Percentiles rank a stretch among this genome's conserved stretches.
Evolutionary conservation across 2,888 invertebrate species (phyloP).

Genomic region (Sphaeridia pumilis): DNA sequence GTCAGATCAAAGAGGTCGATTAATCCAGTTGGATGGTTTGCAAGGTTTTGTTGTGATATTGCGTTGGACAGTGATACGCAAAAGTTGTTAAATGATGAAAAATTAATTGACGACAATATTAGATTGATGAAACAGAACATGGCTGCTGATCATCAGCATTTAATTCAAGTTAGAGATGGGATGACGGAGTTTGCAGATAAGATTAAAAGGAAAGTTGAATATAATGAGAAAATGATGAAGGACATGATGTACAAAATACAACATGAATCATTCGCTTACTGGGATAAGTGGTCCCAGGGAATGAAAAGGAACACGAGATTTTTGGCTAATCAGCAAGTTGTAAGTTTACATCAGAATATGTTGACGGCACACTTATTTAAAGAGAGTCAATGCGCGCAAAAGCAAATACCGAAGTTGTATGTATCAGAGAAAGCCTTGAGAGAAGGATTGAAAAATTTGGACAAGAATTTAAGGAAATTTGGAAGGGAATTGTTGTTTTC

Average conservation of each 20-base stretch:
- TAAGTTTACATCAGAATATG: not conserved
- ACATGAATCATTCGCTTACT: too few relatives aligned
- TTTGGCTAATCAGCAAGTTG: not conserved
- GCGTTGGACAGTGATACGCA: not conserved
- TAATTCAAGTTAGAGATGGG: not conserved
- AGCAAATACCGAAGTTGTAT: not conserved
- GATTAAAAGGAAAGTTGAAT: not conserved
- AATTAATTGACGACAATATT: not conserved
- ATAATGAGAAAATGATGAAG: not conserved
- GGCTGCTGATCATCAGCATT: not conserved
- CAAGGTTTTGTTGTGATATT: not conserved
- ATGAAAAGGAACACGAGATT: not conserved
- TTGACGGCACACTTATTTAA: not conserved
- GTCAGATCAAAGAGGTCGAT: not conserved
- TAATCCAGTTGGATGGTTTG: not conserved
- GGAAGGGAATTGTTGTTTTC: not conserved
- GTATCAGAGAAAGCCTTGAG: not conserved
- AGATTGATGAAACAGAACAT: not conserved
- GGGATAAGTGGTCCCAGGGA: not conserved
- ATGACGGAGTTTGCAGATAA: not conserved
- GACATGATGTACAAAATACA: too few relatives aligned
- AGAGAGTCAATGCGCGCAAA: not conserved
- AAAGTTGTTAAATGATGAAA: not conserved
- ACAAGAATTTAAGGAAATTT: not conserved
- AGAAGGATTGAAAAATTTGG: not conserved